These are phyloP conservation scores for Lottia scabra DNA, from an alignment of 2,888 invertebrate species.

Conservation along the genomic window DNA sequence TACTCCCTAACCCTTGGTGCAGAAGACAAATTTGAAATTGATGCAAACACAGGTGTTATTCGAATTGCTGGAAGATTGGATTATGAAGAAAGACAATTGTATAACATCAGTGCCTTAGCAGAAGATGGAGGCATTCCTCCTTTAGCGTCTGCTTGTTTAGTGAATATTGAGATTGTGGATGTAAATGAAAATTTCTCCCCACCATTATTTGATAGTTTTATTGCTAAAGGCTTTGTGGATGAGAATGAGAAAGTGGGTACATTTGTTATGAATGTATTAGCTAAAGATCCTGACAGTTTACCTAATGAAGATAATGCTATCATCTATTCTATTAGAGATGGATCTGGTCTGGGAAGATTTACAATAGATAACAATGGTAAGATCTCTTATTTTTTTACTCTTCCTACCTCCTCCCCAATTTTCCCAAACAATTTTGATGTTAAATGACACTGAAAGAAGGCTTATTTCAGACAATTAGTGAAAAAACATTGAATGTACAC, in stretches of 20 bases:
- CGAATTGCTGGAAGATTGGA: conserved; percentile 83
- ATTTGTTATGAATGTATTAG: conserved; percentile 81
- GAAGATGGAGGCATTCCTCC: conserved; percentile 83
- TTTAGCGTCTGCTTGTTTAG: conserved; percentile 82
- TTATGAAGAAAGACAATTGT: conserved; percentile 90
- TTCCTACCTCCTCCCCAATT: too few species aligned
- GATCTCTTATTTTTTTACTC: conserved; percentile 39
- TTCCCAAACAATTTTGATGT: too few species aligned
- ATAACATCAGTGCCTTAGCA: conserved; percentile 87
- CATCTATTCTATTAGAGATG: conserved; percentile 87
- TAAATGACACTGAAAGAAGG: too few species aligned
- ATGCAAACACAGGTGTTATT: conserved; percentile 86
- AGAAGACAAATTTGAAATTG: conserved; percentile 81
- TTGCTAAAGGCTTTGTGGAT: conserved; percentile 79
- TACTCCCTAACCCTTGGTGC: conserved; percentile 75
- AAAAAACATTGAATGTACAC: too few species aligned
- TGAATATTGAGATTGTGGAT: conserved; percentile 85
- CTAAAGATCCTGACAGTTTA: conserved; percentile 78
- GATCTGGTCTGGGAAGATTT: conserved; percentile 92
- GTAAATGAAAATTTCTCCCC: conserved; percentile 92
- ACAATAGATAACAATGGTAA: conserved; percentile 89
- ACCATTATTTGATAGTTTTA: conserved; percentile 86
- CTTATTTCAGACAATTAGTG: too few species aligned
- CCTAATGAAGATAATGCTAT: conserved; percentile 83
- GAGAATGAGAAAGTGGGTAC: conserved; percentile 87